These are phyloP conservation scores for Carcinoscorpius rotundicauda DNA, from an alignment of 1,140 invertebrate species.

Conservation along the genomic window DNA sequence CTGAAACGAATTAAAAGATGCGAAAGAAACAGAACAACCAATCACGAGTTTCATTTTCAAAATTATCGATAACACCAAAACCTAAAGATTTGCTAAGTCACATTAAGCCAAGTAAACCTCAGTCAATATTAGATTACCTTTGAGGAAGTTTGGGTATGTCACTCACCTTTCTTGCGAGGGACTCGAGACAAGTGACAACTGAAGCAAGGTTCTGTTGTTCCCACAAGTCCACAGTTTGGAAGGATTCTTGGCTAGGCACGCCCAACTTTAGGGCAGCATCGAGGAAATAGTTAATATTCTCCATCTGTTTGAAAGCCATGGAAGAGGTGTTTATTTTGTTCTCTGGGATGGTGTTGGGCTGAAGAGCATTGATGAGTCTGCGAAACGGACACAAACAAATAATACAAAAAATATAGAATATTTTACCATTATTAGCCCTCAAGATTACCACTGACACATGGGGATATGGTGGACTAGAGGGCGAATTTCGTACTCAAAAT, in stretches of 20 bases:
- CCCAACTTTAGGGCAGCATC: conserved; percentile 68
- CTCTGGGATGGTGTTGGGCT: conserved; percentile 12
- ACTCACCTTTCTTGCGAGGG: conserved; percentile 67
- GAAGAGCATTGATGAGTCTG: conserved; percentile 62
- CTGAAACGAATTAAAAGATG: not conserved
- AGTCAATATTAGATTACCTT: too few species aligned
- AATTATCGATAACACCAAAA: too few species aligned
- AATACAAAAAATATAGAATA: too few species aligned
- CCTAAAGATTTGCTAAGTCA: too few species aligned
- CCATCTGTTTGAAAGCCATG: conserved; percentile 96
- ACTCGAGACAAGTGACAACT: conserved; percentile 84
- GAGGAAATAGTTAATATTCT: conserved; percentile 92
- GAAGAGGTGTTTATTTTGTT: conserved; percentile 25
- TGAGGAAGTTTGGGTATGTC: too few species aligned
- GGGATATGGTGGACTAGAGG: too few species aligned
- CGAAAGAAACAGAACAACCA: not conserved
- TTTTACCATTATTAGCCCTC: too few species aligned
- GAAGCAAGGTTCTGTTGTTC: conserved; percentile 89
- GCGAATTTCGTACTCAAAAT: too few species aligned
- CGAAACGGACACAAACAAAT: not conserved
- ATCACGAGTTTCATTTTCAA: too few species aligned
- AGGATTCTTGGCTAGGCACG: conserved; percentile 84
- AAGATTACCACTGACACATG: too few species aligned
- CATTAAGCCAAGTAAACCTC: too few species aligned
- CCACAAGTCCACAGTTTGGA: conserved; percentile 79